A percentile compares a stretch with the other conserved stretches of the same genome.
Evolutionary conservation across 2,888 invertebrate species (phyloP).

Genomic region (Spialia ferax): DNA sequence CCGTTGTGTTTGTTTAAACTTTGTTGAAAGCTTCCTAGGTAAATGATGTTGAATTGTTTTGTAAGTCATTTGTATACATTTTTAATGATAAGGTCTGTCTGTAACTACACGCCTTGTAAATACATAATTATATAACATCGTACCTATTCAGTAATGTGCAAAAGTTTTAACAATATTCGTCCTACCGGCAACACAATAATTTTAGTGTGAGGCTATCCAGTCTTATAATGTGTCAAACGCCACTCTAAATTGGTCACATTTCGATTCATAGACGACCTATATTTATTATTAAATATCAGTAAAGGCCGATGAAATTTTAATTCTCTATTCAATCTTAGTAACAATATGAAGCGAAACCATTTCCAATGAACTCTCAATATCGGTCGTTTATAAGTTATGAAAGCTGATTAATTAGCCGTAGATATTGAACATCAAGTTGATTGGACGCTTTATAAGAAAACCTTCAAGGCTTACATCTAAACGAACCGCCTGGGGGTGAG

Average conservation of each 20-base stretch:
- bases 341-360: slow-evolving; percentile 5
- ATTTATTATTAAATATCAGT: neutral
- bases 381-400: slow-evolving; percentile 55
- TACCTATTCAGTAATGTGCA: too few relatives aligned
- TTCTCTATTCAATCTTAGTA: slow-evolving; percentile 3
- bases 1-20: slow-evolving; percentile 23
- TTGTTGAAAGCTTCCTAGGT: neutral
- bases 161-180: too few relatives aligned
- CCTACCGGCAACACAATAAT: too few relatives aligned
- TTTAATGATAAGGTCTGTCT: neutral
- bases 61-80: neutral
- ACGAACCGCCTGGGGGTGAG: slow-evolving; percentile 53
- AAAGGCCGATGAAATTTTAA: neutral
- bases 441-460: slow-evolving; percentile 62
- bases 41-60: slow-evolving; percentile 12
- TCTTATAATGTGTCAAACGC: too few relatives aligned
- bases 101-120: too few relatives aligned
- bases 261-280: neutral
- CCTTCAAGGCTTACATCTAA: slow-evolving; percentile 53
- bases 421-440: slow-evolving; percentile 57
- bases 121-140: too few relatives aligned
- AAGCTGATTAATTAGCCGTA: slow-evolving; percentile 64
- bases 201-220: too few relatives aligned
- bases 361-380: slow-evolving; percentile 26
- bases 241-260: too few relatives aligned